A percentile compares a stretch with the other conserved stretches of the same genome.
Conservation (phyloP, 2,113 vertebrate species). For the Ancistrus triradiatus region DNA sequence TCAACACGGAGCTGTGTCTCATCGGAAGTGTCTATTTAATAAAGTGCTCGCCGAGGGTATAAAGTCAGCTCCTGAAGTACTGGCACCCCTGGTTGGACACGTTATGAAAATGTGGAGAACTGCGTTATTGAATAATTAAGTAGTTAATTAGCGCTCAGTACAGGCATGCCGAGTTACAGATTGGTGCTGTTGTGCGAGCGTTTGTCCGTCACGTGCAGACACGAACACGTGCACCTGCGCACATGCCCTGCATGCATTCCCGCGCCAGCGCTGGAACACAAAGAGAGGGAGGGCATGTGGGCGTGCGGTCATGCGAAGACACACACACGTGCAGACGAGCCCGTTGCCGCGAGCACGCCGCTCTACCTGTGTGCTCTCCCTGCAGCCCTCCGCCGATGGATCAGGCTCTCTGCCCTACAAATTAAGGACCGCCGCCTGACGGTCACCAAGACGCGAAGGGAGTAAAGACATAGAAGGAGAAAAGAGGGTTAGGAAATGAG, state of each 20-base stretch:
- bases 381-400: slow-evolving; percentile 84
- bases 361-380: slow-evolving; percentile 85
- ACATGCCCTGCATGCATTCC: not conserved
- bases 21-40: too few species aligned
- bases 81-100: too few species aligned
- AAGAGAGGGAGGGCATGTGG: too few species aligned
- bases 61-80: too few species aligned
- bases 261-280: not conserved
- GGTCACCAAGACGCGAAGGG: slow-evolving; percentile 55
- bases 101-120: too few species aligned
- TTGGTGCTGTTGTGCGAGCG: too few species aligned
- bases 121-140: too few species aligned
- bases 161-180: too few species aligned
- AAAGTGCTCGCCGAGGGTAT: too few species aligned
- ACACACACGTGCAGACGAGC: not conserved
- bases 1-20: too few species aligned
- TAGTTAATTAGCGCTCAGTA: too few species aligned
- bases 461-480: too few species aligned
- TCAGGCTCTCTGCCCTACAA: slow-evolving; percentile 90
- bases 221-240: not conserved
- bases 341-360: not conserved
- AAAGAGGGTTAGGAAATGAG: not conserved
- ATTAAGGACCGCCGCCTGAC: slow-evolving; percentile 84
- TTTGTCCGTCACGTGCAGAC: not conserved
- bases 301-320: not conserved